Evolutionary conservation across 2,113 vertebrate species (phyloP), one percentile per base, ranked within the genome.

Genomic region (Aramus guarauna): DNA sequence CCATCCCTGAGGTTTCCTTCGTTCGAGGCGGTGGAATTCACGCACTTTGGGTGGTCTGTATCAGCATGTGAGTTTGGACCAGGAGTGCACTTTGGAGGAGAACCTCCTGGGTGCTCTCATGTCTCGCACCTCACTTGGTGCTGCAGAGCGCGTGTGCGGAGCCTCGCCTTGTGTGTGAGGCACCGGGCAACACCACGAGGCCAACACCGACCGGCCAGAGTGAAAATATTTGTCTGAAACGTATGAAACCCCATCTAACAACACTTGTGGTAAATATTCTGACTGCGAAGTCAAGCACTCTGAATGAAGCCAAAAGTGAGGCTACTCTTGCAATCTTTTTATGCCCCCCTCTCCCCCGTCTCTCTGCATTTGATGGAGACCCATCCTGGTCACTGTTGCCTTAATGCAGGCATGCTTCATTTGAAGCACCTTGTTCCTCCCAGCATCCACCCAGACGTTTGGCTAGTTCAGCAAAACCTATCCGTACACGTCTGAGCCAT

Each of bases 41-140:
- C 1, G 60, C n/a, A 9, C n/a, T 76, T 12, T 8, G 43, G 41
- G 43, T 1, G 4, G 4, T n/a, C 60, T 2, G 1, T 23, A 9
- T 8, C 22, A 12, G 22, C n/a, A 6, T 18, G 48, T 29, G 1
- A 29, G n/a, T 23, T 8, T 29, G 71, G 29, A n/a, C 11, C n/a
- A 39, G n/a, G 10, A 34, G 17, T 1, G 22, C 34, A 5, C 22
- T 64, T 27, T 3, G 17, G 48, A 36, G 56, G 68, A 2, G n/a
- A 15, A 56, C n/a, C n/a, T 47, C 29, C 27, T 3, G 50, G 27
- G 6, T 17, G 27, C 17, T 21, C 39, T 74, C 34, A 12, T 7
- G 4, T 13, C 48, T 73, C 12, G 21, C 59, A 21, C 27, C 27
- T 13, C 2, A 4, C 21, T 14, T 17, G 27, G 39, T 32, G 59